Percentiles rank a stretch among this genome's conserved stretches.
Conservation (phyloP, 2,888 invertebrate species). For the Crocallis elinguaria region DNA sequence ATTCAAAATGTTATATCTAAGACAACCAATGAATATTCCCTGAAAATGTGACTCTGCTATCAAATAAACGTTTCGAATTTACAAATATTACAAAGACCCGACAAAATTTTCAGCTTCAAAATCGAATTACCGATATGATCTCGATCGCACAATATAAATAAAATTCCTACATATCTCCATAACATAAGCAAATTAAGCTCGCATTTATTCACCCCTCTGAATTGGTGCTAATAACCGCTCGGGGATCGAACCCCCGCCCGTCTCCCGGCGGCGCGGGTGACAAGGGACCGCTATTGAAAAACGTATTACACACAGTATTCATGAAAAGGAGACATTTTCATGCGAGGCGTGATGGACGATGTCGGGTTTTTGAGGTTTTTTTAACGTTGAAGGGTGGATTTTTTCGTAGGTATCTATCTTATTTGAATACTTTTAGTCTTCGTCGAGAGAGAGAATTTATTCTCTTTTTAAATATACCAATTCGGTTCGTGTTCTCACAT, state of each 20-base stretch:
- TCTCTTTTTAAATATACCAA: too few relatives aligned
- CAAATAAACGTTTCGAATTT: too few relatives aligned
- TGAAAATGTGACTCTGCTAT: too few relatives aligned
- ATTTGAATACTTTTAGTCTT: slow-evolving; percentile 6
- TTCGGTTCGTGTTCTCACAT: too few relatives aligned
- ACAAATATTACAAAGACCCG: not conserved
- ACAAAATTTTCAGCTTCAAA: slow-evolving; percentile 40
- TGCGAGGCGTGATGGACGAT: slow-evolving; percentile 54
- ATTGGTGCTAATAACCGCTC: slow-evolving; percentile 79
- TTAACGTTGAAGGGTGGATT: slow-evolving; percentile 8
- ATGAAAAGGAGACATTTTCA: slow-evolving; percentile 46
- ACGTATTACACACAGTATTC: slow-evolving; percentile 38
- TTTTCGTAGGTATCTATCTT: slow-evolving; percentile 3
- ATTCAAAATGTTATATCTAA: too few relatives aligned
- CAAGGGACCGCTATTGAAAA: slow-evolving; percentile 61
- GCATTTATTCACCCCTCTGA: slow-evolving; percentile 80
- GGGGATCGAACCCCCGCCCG: slow-evolving; percentile 50
- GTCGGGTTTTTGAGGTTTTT: slow-evolving; percentile 31
- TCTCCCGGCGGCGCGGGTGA: slow-evolving; percentile 38
- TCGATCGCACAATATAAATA: slow-evolving; percentile 16
- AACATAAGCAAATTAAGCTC: slow-evolving; percentile 77
- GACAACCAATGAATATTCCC: too few relatives aligned
- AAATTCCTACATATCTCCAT: slow-evolving; percentile 43
- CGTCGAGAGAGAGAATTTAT: too few relatives aligned
- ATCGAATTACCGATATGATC: slow-evolving; percentile 42